phyloP scores from a whole-genome alignment of 2,888 invertebrate genomes.

The Argyra leucocephala region DNA sequence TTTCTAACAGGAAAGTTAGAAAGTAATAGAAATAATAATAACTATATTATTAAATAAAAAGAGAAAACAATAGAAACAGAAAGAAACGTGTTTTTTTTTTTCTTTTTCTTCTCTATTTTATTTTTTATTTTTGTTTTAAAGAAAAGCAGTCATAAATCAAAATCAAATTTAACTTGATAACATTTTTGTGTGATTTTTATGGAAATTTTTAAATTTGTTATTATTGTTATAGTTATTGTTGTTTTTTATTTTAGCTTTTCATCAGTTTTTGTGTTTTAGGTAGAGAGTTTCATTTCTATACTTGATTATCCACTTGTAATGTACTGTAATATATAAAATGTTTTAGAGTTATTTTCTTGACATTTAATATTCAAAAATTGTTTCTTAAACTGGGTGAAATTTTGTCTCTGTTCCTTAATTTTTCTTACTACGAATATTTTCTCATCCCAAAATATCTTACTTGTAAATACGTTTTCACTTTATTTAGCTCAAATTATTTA shows the following conservation, averaged over 20 bases:
- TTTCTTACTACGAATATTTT: no score
- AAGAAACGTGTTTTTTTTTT: not conserved
- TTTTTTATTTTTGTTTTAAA: not conserved
- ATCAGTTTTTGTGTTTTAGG: not conserved
- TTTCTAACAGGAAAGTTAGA: no score
- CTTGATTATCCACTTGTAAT: no score
- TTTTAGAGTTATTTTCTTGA: not conserved
- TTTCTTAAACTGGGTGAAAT: no score
- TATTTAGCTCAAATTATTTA: no score
- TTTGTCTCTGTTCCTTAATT: no score
- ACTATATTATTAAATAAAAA: no score
- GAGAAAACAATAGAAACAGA: not conserved
- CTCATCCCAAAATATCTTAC: no score
- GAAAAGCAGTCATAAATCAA: conserved; percentile 4
- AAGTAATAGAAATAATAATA: no score
- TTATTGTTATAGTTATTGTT: not conserved
- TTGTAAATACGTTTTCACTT: no score
- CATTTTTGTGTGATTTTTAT: conserved; percentile 6
- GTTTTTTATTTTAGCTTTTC: not conserved
- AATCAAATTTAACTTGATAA: conserved; percentile 6
- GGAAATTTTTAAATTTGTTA: not conserved
- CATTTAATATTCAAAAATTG: not conserved
- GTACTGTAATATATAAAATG: not conserved
- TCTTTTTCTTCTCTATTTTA: no score
- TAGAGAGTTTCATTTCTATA: no score